These are phyloP conservation scores for Philopedon plagiatum DNA, from an alignment of 2,888 invertebrate genomes.

Conservation along the genomic window DNA sequence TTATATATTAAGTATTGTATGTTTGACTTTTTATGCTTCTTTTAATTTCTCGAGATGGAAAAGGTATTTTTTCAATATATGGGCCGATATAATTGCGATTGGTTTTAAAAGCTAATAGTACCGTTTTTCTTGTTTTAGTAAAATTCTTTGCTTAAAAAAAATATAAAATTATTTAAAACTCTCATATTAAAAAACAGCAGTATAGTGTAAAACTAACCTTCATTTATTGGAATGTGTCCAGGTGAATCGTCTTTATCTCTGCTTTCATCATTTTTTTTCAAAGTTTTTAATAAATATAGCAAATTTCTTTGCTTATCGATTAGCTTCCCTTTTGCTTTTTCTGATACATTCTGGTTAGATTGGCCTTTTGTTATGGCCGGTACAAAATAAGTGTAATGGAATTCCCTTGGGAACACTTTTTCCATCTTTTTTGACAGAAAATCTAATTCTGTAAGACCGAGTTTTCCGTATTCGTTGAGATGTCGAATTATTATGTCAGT, in stretches of 20 bases:
- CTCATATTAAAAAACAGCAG: background rate
- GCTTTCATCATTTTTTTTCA: background rate
- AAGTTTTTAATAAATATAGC: constrained; percentile 7
- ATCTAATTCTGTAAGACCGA: constrained; percentile 7
- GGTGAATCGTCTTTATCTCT: constrained; percentile 1
- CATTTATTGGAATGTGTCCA: background rate
- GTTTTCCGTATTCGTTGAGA: constrained; percentile 11
- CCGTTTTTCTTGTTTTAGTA: background rate
- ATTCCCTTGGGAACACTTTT: constrained; percentile 12
- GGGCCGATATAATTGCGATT: too few species aligned
- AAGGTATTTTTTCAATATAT: too few species aligned
- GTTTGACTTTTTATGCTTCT: too few species aligned
- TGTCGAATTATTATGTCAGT: constrained; percentile 17
- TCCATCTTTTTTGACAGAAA: constrained; percentile 11
- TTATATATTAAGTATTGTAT: too few species aligned
- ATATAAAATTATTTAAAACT: background rate
- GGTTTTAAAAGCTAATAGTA: constrained; percentile 1
- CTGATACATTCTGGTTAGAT: constrained; percentile 7
- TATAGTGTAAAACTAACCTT: constrained; percentile 7
- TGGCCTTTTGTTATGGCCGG: constrained; percentile 11
- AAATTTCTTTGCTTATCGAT: constrained; percentile 19
- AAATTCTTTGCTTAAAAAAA: background rate
- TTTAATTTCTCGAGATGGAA: too few species aligned
- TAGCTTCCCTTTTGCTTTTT: constrained; percentile 17
- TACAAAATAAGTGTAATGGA: constrained; percentile 12